Evolutionary conservation across 1,140 invertebrate species (phyloP).

Genomic region (Yoshiicerus persimilis): DNA sequence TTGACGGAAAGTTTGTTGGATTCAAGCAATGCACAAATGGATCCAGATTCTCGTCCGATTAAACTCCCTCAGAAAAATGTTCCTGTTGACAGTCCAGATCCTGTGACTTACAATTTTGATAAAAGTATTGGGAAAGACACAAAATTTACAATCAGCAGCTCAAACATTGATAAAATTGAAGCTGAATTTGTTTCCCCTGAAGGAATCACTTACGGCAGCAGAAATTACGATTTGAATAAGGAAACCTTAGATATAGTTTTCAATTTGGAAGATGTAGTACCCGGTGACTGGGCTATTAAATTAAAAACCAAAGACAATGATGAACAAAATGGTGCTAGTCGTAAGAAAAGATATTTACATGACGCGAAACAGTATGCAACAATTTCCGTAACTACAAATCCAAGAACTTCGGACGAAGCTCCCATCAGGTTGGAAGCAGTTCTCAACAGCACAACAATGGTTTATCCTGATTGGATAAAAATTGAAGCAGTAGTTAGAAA

Average conservation of each 20-base stretch:
- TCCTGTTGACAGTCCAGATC: not conserved
- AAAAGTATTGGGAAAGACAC: not conserved
- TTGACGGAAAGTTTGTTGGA: constrained; percentile 6
- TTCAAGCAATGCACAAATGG: not conserved
- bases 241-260: not conserved
- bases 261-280: not conserved
- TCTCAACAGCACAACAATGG: not conserved
- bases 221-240: not conserved
- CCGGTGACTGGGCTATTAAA: constrained; percentile 14
- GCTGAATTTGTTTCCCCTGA: not conserved
- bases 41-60: not conserved
- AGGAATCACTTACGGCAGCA: not conserved
- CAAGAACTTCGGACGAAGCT: not conserved
- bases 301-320: not conserved
- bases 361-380: not conserved
- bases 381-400: constrained; percentile 10
- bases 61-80: not conserved
- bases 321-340: not conserved
- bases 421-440: constrained; percentile 23
- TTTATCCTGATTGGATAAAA: not conserved
- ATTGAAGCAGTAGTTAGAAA: not conserved
- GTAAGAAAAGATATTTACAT: not conserved
- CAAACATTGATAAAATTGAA: not conserved
- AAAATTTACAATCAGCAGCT: not conserved
- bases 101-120: not conserved